Base-by-base conservation (phyloP, 2,113 vertebrate species). In the Dasyurus viverrinus region DNA sequence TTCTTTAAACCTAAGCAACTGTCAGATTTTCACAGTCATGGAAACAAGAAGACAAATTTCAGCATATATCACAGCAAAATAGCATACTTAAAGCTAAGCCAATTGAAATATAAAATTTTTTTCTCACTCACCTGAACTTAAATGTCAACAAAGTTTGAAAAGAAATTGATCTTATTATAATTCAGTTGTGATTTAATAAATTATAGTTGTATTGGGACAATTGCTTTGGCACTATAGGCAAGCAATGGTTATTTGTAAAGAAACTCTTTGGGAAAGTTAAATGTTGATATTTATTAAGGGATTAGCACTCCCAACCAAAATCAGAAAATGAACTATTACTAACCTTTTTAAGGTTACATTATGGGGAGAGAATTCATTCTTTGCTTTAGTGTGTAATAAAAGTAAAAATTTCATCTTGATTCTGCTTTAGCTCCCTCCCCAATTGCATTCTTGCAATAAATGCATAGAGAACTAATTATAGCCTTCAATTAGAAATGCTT, bases 1-100 rank as follows among this genome's bases (percentile, higher is more conserved):
- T 89, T 14, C 60, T 96, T 94, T 90, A 92, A 14, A 91, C 90
- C 54, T 90, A 93, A 95, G 89, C 57, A 89, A 90, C 11, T 54
- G 76, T 91, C 90, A 76, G 54, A 90, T 8, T 89, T 93, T 57
- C 53, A 48, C 19, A 54, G 53, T 92, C n/a, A 94, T 53, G 93
- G 36, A 26, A 94, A 89, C 27, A 76, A 84, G 68, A 84, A 84
- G n/a, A 84, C 42, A 84, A 84, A 84, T 84, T n/a, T 84, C 19
- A 42, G 36, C n/a, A 84, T 84, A 19, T 84, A 68, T 84, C n/a
- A 84, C 7, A 22, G 68, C 68, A 84, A 84, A 42, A 23, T 84
- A 42, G 19, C 22, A 3, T 42, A 84, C 16, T 42, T 7, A 23
- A 84, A 84, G 7, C 0, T 84, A 84, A 84, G 7, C 68, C 19